A percentile compares a stretch with the other conserved stretches of the same genome.
Conservation (phyloP, 2,888 invertebrate genomes). For the Lomographa bimaculata region DNA sequence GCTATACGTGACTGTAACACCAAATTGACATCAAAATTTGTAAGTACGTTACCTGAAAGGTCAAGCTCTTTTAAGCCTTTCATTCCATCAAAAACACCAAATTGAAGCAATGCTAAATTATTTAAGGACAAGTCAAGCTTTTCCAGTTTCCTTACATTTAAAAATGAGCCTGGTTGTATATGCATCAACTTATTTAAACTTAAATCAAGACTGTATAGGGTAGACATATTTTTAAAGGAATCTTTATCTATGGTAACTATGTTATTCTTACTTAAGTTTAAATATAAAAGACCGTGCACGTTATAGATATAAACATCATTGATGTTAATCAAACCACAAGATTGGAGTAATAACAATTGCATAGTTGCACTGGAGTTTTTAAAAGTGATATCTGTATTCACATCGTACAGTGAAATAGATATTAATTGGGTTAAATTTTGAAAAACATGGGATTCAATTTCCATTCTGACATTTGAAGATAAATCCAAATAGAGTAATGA, state of each 20-base stretch:
- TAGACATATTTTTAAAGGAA: constrained; percentile 30
- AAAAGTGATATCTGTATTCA: constrained; percentile 27
- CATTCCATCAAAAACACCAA: constrained; percentile 34
- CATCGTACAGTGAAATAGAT: constrained; percentile 23
- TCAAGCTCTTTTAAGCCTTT: constrained; percentile 23
- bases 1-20: constrained; percentile 23
- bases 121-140: constrained; percentile 27
- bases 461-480: constrained; percentile 26
- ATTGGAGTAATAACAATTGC: constrained; percentile 25
- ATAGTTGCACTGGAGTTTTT: constrained; percentile 18
- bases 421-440: constrained; percentile 24
- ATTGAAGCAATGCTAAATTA: constrained; percentile 28
- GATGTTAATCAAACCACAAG: constrained; percentile 28
- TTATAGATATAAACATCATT: constrained; percentile 23
- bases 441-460: constrained; percentile 26
- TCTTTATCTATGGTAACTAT: constrained; percentile 30
- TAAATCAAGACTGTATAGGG: constrained; percentile 29
- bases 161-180: constrained; percentile 37
- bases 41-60: constrained; percentile 30
- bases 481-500: constrained; percentile 26
- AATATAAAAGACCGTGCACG: constrained; percentile 17
- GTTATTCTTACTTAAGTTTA: constrained; percentile 31
- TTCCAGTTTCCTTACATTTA: constrained; percentile 20
- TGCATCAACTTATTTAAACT: constrained; percentile 31
- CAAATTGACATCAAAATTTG: constrained; percentile 28